A percentile compares a stretch with the other conserved stretches of the same genome.
Conservation (phyloP, 2,888 invertebrate genomes). For the Metacarcinus magister region DNA sequence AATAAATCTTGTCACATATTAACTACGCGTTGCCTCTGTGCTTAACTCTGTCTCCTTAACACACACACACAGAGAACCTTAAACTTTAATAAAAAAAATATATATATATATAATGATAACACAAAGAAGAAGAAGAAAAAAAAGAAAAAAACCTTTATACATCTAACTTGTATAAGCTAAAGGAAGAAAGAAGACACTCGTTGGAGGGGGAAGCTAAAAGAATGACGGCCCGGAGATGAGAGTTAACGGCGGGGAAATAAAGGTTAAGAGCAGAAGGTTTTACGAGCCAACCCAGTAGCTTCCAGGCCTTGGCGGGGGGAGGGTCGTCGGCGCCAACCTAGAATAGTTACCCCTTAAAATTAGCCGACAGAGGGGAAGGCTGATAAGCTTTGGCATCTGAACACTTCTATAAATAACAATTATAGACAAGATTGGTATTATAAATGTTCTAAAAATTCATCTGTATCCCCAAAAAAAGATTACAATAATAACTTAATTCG, state of each 20-base stretch:
- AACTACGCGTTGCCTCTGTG: no score
- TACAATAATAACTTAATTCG: no score
- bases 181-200: neutral
- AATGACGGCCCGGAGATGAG: neutral
- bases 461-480: no score
- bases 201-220: slow-evolving; percentile 29
- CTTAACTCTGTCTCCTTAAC: no score
- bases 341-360: neutral
- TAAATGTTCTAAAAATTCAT: neutral
- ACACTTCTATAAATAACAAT: neutral
- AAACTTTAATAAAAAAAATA: neutral
- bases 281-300: slow-evolving; percentile 18
- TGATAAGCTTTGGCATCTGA: neutral
- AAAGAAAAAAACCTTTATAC: neutral
- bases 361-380: neutral
- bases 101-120: neutral
- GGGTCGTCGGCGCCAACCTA: neutral
- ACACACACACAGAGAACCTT: no score
- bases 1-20: no score
- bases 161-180: neutral
- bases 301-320: neutral
- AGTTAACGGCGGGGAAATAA: slow-evolving; percentile 38
- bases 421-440: neutral
- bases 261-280: slow-evolving; percentile 28
- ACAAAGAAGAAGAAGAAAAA: neutral